phyloP scores from a whole-genome alignment of 1,140 invertebrate genomes.

The Bursaphelenchus mucronatus region DNA sequence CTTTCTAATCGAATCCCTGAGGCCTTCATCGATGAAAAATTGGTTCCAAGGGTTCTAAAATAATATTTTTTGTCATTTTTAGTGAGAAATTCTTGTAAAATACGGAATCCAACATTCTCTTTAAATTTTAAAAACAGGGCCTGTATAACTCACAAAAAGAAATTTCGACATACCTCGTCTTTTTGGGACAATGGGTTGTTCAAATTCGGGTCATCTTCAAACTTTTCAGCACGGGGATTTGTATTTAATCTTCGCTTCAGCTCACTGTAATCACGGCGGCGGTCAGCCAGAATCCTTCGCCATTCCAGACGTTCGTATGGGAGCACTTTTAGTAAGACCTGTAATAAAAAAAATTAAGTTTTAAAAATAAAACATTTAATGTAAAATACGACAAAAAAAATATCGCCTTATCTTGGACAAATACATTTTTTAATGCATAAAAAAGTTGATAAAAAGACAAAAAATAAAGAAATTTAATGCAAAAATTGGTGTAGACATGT shows the following conservation, averaged over 20 bases:
- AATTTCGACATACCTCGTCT: slow-evolving; percentile 19
- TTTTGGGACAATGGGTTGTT: slow-evolving; percentile 41
- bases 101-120: neutral
- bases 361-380: neutral
- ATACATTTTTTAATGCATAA: no score
- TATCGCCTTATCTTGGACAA: no score
- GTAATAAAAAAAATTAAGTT: slow-evolving; percentile 4
- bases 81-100: neutral
- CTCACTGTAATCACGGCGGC: slow-evolving; percentile 19
- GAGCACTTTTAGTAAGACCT: slow-evolving; percentile 31
- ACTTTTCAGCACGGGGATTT: slow-evolving; percentile 22
- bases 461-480: no score
- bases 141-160: no score
- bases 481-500: no score
- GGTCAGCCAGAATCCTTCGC: slow-evolving; percentile 20
- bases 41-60: slow-evolving; percentile 69
- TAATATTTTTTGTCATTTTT: slow-evolving; percentile 2
- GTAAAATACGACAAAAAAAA: no score
- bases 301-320: slow-evolving; percentile 25
- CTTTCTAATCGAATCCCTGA: slow-evolving; percentile 71
- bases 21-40: slow-evolving; percentile 74
- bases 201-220: slow-evolving; percentile 14
- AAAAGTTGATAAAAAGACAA: no score
- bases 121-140: slow-evolving; percentile 11
- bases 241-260: slow-evolving; percentile 30